Conservation (phyloP, 1,140 invertebrate genomes). For the Solenopsis invicta region DNA sequence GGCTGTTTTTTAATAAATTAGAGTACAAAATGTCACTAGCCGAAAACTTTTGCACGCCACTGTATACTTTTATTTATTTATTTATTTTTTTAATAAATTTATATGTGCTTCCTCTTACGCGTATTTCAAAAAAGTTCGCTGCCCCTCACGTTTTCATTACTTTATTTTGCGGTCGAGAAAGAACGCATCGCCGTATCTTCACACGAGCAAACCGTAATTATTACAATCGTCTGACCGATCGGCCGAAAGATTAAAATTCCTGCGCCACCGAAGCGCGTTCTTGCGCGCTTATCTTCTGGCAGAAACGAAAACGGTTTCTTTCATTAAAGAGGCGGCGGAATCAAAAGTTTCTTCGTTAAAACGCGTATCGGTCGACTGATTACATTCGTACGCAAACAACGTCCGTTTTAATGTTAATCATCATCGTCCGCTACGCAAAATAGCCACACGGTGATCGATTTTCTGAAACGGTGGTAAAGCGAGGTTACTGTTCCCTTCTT, state of each 20-base stretch:
- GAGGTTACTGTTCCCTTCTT: background rate
- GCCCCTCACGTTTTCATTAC: conserved; percentile 6
- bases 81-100: background rate
- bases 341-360: conserved; percentile 57
- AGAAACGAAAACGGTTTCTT: conserved; percentile 51
- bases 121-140: conserved; percentile 11
- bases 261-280: conserved; percentile 50
- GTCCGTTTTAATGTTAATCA: conserved; percentile 28
- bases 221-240: conserved; percentile 53
- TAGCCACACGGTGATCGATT: conserved; percentile 1
- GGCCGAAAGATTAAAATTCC: conserved; percentile 61
- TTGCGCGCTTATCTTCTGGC: conserved; percentile 49
- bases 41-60: too few species aligned
- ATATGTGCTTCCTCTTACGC: background rate
- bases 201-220: conserved; percentile 56
- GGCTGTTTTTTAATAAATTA: too few species aligned
- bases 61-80: too few species aligned
- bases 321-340: conserved; percentile 60
- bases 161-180: conserved; percentile 15
- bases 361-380: background rate
- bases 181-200: conserved; percentile 42
- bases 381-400: conserved; percentile 30
- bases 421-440: background rate
- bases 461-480: background rate
- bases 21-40: too few species aligned